These are phyloP conservation scores for Chironomus riparius DNA, from an alignment of 2,888 invertebrate species.

Conservation along the genomic window DNA sequence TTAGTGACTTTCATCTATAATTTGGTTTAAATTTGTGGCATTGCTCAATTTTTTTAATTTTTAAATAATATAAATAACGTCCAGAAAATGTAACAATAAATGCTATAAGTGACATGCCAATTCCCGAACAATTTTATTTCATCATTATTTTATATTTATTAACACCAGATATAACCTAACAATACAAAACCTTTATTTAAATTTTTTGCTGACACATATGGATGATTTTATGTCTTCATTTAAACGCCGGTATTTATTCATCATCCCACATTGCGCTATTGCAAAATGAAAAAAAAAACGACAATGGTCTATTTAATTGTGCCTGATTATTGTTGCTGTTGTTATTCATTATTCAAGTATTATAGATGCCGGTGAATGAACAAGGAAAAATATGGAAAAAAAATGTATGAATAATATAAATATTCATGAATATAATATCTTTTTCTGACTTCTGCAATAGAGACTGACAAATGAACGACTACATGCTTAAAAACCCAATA, in stretches of 20 bases:
- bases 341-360: conserved; percentile 6
- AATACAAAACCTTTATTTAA: no score
- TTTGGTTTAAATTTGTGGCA: no score
- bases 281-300: neutral
- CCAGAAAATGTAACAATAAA: no score
- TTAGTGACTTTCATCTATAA: no score
- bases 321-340: neutral
- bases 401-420: neutral
- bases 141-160: no score
- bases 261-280: conserved; percentile 19
- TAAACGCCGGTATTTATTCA: conserved; percentile 14
- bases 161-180: no score
- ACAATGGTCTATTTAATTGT: conserved; percentile 7
- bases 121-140: no score
- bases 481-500: neutral
- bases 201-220: conserved; percentile 22
- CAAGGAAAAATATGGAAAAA: neutral
- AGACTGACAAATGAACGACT: conserved; percentile 16
- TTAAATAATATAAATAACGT: no score
- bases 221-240: conserved; percentile 12
- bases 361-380: neutral
- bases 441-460: neutral
- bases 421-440: neutral
- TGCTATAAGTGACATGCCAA: no score
- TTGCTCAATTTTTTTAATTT: no score